Percentiles rank a stretch among this genome's conserved stretches.
phyloP scores from a whole-genome alignment of 2,113 vertebrate genomes.

The Eonycteris spelaea region DNA sequence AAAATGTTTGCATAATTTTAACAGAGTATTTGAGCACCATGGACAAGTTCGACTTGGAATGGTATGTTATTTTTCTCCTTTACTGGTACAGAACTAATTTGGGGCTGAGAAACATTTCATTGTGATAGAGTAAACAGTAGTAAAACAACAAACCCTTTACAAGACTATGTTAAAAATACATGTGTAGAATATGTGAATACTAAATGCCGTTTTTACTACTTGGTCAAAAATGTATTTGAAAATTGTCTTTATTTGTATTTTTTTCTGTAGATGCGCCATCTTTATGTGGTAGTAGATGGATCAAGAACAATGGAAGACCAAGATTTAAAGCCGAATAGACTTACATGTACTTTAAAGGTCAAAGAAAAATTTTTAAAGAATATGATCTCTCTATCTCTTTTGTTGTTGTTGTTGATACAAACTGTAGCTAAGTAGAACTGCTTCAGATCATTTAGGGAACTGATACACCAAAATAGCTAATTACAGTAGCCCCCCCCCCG shows the following conservation, averaged over 20 bases:
- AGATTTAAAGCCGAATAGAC: conserved; percentile 94
- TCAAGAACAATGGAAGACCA: conserved; percentile 98
- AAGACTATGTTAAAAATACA: conserved; percentile 27
- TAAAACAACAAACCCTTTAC: conserved; percentile 16
- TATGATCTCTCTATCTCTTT: background rate
- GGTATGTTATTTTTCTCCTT: conserved; percentile 83
- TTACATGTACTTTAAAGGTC: conserved; percentile 92
- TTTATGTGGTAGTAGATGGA: conserved; percentile 93
- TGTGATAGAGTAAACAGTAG: conserved; percentile 10
- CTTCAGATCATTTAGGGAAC: background rate
- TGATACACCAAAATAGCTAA: background rate
- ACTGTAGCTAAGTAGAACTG: background rate
- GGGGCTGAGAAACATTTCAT: conserved; percentile 6
- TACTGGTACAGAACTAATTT: background rate
- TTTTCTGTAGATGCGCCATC: conserved; percentile 93
- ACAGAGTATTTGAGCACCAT: conserved; percentile 90
- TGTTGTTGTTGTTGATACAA: background rate
- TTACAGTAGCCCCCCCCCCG: background rate
- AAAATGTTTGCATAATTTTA: conserved; percentile 64
- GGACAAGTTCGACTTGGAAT: conserved; percentile 97
- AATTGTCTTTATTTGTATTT: background rate
- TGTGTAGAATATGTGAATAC: conserved; percentile 5
- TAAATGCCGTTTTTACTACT: conserved; percentile 31
- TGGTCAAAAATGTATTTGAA: background rate
- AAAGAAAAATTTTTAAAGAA: background rate